Conservation (phyloP, 2,888 invertebrate genomes). For the Gandaritis pyraliata region DNA sequence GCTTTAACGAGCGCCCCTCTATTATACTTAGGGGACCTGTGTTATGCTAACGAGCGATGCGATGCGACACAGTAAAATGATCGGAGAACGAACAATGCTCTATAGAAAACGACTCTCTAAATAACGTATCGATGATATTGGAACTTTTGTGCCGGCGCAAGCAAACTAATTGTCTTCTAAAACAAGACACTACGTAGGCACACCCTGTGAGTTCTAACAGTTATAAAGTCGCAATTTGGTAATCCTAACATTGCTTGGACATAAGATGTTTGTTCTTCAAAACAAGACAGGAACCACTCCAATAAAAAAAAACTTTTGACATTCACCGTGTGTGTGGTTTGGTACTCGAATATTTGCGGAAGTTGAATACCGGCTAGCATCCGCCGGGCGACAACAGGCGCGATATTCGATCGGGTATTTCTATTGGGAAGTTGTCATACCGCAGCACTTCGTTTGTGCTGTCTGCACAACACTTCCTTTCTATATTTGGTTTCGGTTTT, state of each 20-base stretch:
- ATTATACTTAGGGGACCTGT: slow-evolving; percentile 30
- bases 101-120: neutral
- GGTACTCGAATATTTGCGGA: slow-evolving; percentile 59
- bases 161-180: neutral
- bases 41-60: slow-evolving; percentile 50
- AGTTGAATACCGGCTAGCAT: slow-evolving; percentile 53
- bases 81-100: slow-evolving; percentile 1
- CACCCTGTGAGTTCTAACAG: no score
- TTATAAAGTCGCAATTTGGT: neutral
- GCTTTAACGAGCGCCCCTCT: slow-evolving; percentile 51
- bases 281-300: slow-evolving; percentile 27
- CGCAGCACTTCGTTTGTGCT: slow-evolving; percentile 24
- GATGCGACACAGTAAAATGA: slow-evolving; percentile 28
- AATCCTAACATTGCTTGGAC: slow-evolving; percentile 18
- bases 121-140: neutral
- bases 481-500: slow-evolving; percentile 33
- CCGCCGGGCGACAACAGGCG: slow-evolving; percentile 49
- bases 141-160: neutral
- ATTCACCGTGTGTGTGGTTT: slow-evolving; percentile 50
- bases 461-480: slow-evolving; percentile 30
- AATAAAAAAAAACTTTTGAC: slow-evolving; percentile 37
- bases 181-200: no score
- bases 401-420: slow-evolving; percentile 48
- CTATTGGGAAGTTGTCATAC: slow-evolving; percentile 41
- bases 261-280: slow-evolving; percentile 18